A percentile compares a stretch with the other conserved stretches of the same genome.
These are phyloP conservation scores for Bujurquina vittata DNA, from an alignment of 2,113 vertebrate species.

Conservation along the genomic window DNA sequence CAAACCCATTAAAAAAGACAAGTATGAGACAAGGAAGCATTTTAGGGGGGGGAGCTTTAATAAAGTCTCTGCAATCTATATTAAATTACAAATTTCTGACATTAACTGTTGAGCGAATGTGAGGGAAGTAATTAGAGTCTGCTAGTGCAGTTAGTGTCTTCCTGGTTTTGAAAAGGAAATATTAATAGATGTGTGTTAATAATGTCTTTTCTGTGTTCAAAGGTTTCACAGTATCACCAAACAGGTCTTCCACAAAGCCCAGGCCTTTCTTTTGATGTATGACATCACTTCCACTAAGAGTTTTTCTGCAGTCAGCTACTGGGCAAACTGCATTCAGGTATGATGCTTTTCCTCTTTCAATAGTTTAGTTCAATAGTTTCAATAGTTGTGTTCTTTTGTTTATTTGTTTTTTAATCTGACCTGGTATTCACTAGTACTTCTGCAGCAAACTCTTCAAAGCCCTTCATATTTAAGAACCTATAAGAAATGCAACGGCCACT, in stretches of 20 bases:
- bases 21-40: not conserved
- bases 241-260: constrained; percentile 90
- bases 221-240: constrained; percentile 92
- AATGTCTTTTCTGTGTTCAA: not conserved
- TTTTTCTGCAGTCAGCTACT: constrained; percentile 85
- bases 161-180: not conserved
- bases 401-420: too few species aligned
- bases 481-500: not conserved
- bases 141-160: not conserved
- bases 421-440: too few species aligned
- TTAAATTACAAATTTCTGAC: not conserved
- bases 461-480: too few species aligned
- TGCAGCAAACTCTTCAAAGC: too few species aligned
- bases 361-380: too few species aligned
- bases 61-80: not conserved
- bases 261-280: constrained; percentile 93
- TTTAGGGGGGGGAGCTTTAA: not conserved
- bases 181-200: not conserved
- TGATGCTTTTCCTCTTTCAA: not conserved
- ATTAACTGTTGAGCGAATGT: not conserved
- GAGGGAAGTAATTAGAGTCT: not conserved
- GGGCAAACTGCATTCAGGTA: constrained; percentile 90
- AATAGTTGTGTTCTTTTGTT: too few species aligned
- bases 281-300: constrained; percentile 86
- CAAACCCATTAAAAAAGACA: not conserved